A percentile compares a stretch with the other conserved stretches of the same genome.
Evolutionary conservation across 2,888 invertebrate species (phyloP).

Genomic region (Cataglyphis livida): DNA sequence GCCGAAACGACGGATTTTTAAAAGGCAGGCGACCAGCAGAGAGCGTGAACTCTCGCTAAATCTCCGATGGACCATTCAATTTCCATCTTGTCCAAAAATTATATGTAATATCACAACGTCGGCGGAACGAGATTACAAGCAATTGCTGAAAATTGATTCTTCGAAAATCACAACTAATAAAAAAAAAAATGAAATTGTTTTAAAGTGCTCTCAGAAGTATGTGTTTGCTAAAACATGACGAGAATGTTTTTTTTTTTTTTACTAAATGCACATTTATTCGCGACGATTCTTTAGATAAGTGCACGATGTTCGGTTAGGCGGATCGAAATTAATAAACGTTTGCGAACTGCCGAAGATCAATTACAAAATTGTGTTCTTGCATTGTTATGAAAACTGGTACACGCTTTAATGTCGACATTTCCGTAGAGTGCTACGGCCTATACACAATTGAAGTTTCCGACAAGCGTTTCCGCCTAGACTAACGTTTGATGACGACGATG

Average conservation of each 20-base stretch:
- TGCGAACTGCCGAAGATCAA: constrained; percentile 21
- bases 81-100: neutral
- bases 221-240: neutral
- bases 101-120: neutral
- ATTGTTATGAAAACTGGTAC: constrained; percentile 45
- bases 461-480: constrained; percentile 56
- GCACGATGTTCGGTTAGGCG: neutral
- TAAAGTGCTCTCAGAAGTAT: neutral
- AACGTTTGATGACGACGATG: constrained; percentile 28
- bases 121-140: neutral
- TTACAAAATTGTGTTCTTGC: constrained; percentile 41
- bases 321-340: neutral
- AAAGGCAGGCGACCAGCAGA: neutral
- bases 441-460: constrained; percentile 44
- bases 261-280: neutral
- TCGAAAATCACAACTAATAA: neutral
- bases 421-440: constrained; percentile 45
- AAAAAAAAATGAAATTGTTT: neutral
- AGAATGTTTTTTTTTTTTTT: neutral
- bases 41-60: neutral
- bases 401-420: constrained; percentile 54
- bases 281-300: neutral
- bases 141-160: neutral
- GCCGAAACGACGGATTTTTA: neutral
- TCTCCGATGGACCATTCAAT: constrained; percentile 7